Base-by-base conservation (phyloP, 2,888 invertebrate genomes). In the Psylliodes chrysocephalus region DNA sequence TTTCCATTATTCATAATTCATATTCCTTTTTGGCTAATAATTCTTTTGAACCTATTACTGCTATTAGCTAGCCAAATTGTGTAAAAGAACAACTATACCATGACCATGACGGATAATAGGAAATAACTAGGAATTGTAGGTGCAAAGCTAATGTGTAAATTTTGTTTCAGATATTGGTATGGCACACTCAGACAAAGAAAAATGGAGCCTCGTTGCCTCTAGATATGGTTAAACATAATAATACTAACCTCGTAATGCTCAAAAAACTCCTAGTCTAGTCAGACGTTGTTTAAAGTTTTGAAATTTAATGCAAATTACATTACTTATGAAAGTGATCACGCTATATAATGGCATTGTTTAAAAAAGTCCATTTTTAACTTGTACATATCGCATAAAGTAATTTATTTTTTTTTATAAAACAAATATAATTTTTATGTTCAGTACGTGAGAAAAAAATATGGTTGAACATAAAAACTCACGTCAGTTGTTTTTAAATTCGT, bases 141-240 rank as follows among this genome's bases (percentile, higher is more conserved):
- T n/a, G n/a, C n/a, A n/a, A n/a, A n/a, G n/a, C n/a, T n/a, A n/a
- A n/a, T n/a, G n/a, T n/a, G n/a, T n/a, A n/a, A n/a, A n/a, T n/a
- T n/a, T 44, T 53, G 47, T 51, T 81, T 8, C 74, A 89, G 89
- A 86, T 91, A 71, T 82, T 90, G 67, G 90, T 90, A 30, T 91
- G 91, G 91, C 91, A 91, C 76, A 91, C 91, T 49, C 90, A 90
- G 82, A 88, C 90, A 1, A 89, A 89, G 78, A 89, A 87, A 76
- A 90, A 89, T 79, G 85, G 85, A 70, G 85, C 87, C 18, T 88
- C 89, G 57, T 82, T 83, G 67, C 77, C 85, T 42, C 75, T 90
- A 59, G 86, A 89, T 76, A 71, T 77, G 66, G 79, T 83, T 60
- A 85, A 86, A 72, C 88, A 88, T 78, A 85, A 84, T 71, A 83